These are phyloP conservation scores for Hydrotaea diabolus DNA, from an alignment of 2,888 invertebrate species.

Conservation along the genomic window DNA sequence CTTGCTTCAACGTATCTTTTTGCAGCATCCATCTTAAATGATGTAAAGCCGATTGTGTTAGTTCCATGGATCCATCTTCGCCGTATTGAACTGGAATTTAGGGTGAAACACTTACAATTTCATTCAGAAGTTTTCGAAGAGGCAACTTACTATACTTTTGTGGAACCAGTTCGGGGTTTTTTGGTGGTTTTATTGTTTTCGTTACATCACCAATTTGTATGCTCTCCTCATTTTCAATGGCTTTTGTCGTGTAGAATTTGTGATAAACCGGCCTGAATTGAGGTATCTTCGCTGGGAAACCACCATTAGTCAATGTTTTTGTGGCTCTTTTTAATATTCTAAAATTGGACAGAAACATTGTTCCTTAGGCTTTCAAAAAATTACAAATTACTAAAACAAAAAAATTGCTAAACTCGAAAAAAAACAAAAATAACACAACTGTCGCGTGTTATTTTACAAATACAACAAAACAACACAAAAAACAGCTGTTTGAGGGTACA, in stretches of 20 bases:
- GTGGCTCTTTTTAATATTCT: slow-evolving; percentile 58
- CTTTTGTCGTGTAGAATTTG: slow-evolving; percentile 67
- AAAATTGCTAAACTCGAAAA: neutral
- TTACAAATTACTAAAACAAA: slow-evolving; percentile 11
- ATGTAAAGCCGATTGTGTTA: slow-evolving; percentile 87
- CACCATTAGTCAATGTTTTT: slow-evolving; percentile 40
- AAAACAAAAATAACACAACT: slow-evolving; percentile 17
- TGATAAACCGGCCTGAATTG: slow-evolving; percentile 52
- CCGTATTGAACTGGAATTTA: slow-evolving; percentile 78
- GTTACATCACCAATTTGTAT: slow-evolving; percentile 89
- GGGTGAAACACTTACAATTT: slow-evolving; percentile 75
- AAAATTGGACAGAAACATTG: slow-evolving; percentile 65
- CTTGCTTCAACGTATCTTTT: slow-evolving; percentile 95
- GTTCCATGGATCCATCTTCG: slow-evolving; percentile 82
- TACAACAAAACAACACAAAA: slow-evolving; percentile 20
- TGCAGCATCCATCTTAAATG: slow-evolving; percentile 98
- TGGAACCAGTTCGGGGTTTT: slow-evolving; percentile 91
- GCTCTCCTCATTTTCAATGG: slow-evolving; percentile 30
- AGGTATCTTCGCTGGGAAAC: slow-evolving; percentile 35
- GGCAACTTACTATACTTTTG: slow-evolving; percentile 77
- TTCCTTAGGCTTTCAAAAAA: slow-evolving; percentile 22
- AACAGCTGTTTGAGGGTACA: neutral
- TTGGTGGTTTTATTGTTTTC: slow-evolving; percentile 84
- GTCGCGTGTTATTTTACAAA: too few species aligned
- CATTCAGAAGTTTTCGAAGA: slow-evolving; percentile 9